phyloP scores from a whole-genome alignment of 2,113 vertebrate species.

The Benitochromis conjunctus region DNA sequence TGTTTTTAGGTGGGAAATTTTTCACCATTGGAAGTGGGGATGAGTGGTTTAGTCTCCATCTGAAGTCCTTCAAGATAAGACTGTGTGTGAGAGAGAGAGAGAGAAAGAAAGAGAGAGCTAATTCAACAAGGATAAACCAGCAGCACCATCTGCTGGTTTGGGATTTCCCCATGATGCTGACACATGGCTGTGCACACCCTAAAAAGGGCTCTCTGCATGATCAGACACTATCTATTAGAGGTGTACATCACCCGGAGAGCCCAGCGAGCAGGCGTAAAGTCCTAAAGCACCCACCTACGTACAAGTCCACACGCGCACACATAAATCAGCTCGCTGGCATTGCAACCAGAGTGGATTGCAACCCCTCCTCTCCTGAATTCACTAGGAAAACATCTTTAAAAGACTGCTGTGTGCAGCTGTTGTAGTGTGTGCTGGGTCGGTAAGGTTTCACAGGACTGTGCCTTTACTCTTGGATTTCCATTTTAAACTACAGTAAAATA shows the following conservation, averaged over 20 bases:
- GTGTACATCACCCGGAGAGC: constrained; percentile 24
- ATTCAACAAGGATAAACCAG: background rate
- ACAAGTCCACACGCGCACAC: background rate
- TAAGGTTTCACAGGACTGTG: background rate
- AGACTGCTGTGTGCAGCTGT: background rate
- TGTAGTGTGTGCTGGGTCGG: background rate
- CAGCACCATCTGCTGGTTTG: constrained; percentile 55
- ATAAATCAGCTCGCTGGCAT: background rate
- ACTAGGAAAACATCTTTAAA: background rate
- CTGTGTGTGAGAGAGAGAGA: too few relatives aligned
- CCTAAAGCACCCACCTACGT: background rate
- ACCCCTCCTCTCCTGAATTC: background rate
- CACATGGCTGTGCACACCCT: background rate
- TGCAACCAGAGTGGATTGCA: background rate
- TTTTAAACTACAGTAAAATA: background rate
- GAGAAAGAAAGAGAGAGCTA: background rate
- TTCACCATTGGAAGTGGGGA: background rate
- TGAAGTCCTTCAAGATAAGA: constrained; percentile 37
- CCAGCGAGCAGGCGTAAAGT: background rate
- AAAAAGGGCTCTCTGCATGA: background rate
- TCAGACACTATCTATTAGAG: background rate
- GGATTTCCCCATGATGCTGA: background rate
- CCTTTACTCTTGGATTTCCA: background rate
- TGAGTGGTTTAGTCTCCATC: constrained; percentile 19
- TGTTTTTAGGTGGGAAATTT: background rate